phyloP scores from a whole-genome alignment of 2,888 invertebrate genomes.

The Chydorus sphaericus region DNA sequence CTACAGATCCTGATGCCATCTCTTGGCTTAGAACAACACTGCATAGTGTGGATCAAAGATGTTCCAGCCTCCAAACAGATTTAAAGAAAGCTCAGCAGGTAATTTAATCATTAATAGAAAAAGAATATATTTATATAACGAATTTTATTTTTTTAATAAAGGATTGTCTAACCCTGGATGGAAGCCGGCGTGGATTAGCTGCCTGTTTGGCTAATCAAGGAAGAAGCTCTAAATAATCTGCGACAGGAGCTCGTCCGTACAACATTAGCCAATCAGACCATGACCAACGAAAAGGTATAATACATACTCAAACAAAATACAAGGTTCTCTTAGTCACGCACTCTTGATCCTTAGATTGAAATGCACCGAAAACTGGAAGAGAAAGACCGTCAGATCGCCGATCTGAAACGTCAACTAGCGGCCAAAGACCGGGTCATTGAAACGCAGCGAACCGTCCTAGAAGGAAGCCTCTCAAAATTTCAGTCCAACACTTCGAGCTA shows the following conservation, averaged over 20 bases:
- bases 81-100: slow-evolving; percentile 12
- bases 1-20: slow-evolving; percentile 7
- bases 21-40: slow-evolving; percentile 8
- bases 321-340: not conserved
- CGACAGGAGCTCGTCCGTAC: slow-evolving; percentile 9
- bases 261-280: slow-evolving; percentile 11
- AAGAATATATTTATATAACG: not conserved
- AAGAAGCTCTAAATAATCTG: slow-evolving; percentile 7
- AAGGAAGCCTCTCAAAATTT: slow-evolving; percentile 10
- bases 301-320: not conserved
- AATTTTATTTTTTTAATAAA: not conserved
- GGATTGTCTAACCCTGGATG: slow-evolving; percentile 13
- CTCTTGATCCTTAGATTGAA: slow-evolving; percentile 4
- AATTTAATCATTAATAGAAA: not conserved
- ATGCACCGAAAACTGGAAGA: slow-evolving; percentile 15
- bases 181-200: slow-evolving; percentile 9
- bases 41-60: slow-evolving; percentile 12
- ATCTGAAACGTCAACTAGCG: slow-evolving; percentile 11
- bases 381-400: slow-evolving; percentile 15
- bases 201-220: slow-evolving; percentile 11
- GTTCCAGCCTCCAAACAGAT: slow-evolving; percentile 9
- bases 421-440: slow-evolving; percentile 11
- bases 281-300: slow-evolving; percentile 13
- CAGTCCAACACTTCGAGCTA: slow-evolving; percentile 1
- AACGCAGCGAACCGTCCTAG: slow-evolving; percentile 8